These are phyloP conservation scores for Nephrotoma guestfalica DNA, from an alignment of 2,888 invertebrate genomes.

Conservation along the genomic window DNA sequence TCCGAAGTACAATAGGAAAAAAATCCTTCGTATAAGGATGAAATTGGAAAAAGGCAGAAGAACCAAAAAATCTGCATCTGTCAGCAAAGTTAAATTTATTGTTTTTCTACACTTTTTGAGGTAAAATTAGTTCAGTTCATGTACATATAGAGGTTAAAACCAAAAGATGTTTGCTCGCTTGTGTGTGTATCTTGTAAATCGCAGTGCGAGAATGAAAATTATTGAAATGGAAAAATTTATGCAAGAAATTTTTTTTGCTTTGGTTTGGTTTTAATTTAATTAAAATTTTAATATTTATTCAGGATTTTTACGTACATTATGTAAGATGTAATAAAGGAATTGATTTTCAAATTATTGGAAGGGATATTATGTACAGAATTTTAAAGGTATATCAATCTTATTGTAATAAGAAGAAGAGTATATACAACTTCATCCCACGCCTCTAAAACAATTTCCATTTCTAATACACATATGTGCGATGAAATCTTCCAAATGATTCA, in stretches of 20 bases:
- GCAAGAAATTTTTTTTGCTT: neutral
- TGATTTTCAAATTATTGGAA: neutral
- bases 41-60: neutral
- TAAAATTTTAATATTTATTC: neutral
- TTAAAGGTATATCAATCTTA: no score
- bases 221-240: neutral
- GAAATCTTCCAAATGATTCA: neutral
- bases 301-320: neutral
- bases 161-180: neutral
- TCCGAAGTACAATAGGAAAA: neutral
- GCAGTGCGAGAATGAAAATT: neutral
- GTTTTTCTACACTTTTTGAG: neutral
- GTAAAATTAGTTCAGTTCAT: neutral
- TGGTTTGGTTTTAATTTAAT: neutral
- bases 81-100: neutral
- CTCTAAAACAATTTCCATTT: neutral
- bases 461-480: neutral
- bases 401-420: no score
- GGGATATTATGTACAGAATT: neutral
- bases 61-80: neutral
- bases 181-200: neutral
- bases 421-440: neutral
- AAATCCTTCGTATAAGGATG: neutral
- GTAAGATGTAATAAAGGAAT: neutral
- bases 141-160: neutral